These are phyloP conservation scores for Diaphora mendica DNA, from an alignment of 2,888 invertebrate genomes.

Conservation along the genomic window DNA sequence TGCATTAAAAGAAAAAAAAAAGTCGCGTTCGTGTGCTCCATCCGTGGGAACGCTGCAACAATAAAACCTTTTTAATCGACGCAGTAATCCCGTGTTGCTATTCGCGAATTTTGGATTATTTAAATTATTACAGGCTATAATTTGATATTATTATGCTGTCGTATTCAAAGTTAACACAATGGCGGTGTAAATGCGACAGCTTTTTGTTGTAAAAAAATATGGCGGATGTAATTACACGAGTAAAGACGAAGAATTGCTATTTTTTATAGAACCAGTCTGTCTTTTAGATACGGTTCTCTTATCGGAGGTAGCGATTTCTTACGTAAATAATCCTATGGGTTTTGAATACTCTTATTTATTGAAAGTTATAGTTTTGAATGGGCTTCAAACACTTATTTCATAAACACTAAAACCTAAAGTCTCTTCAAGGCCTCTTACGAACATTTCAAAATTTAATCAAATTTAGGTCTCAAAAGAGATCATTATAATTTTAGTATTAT, in stretches of 20 bases:
- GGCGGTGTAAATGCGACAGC: constrained; percentile 63
- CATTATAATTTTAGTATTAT: constrained; percentile 24
- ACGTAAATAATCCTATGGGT: constrained; percentile 42
- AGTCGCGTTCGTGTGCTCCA: constrained; percentile 74
- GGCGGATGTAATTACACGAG: constrained; percentile 72
- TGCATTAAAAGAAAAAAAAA: constrained; percentile 64
- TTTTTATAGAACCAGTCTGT: constrained; percentile 44
- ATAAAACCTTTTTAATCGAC: constrained; percentile 66
- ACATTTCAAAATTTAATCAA: not conserved
- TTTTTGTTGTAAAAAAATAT: constrained; percentile 61
- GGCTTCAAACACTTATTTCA: constrained; percentile 10
- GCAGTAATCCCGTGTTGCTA: constrained; percentile 70
- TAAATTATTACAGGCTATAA: constrained; percentile 44
- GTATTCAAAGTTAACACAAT: constrained; percentile 60
- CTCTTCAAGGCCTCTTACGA: constrained; percentile 15
- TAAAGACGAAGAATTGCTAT: constrained; percentile 53
- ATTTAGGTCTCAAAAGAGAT: constrained; percentile 2
- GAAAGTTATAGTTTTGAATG: constrained; percentile 25
- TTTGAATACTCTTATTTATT: constrained; percentile 18
- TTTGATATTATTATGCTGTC: constrained; percentile 44
- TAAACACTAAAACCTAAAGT: constrained; percentile 15
- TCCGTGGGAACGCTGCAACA: constrained; percentile 79
- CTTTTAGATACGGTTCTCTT: constrained; percentile 55
- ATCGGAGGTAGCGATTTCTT: constrained; percentile 52
- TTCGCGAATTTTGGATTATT: constrained; percentile 68